A percentile compares a stretch with the other conserved stretches of the same genome.
phyloP scores from a whole-genome alignment of 2,797 vertebrate genomes.

The Cephalopachus bancanus region DNA sequence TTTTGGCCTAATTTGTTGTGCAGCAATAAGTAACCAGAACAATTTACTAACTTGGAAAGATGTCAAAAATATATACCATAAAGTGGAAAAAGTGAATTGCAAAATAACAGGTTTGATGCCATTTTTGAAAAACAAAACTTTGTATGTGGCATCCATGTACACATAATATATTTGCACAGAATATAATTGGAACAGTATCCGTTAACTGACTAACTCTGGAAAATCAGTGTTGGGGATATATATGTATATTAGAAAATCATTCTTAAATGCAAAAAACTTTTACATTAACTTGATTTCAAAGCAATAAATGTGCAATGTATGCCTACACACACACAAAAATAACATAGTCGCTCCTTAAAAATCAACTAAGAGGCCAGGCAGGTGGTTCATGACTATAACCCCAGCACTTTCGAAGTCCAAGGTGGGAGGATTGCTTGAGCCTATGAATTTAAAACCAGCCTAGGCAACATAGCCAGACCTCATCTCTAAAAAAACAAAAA shows the following conservation, averaged over 20 bases:
- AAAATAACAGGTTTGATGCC: neutral
- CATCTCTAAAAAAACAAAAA: no score
- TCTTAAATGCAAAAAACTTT: neutral
- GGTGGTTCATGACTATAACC: no score
- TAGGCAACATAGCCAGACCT: no score
- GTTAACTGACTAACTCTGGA: neutral
- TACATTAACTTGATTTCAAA: slow-evolving; percentile 22
- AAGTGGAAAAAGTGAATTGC: neutral
- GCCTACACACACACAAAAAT: neutral
- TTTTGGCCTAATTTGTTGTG: neutral
- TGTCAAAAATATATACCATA: neutral
- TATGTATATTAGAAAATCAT: neutral
- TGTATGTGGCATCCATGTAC: neutral
- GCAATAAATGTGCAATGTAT: neutral
- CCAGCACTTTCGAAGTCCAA: no score
- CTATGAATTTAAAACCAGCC: no score
- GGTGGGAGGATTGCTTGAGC: no score
- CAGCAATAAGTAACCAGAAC: neutral
- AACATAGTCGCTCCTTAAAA: neutral
- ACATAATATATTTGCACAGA: neutral
- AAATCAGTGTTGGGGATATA: neutral
- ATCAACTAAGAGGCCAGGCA: neutral
- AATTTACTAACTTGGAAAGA: neutral
- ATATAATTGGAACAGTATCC: neutral
- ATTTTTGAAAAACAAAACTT: neutral